These are phyloP conservation scores for Hephaestus fuliginosus DNA, from an alignment of 2,797 vertebrate genomes.

Conservation along the genomic window DNA sequence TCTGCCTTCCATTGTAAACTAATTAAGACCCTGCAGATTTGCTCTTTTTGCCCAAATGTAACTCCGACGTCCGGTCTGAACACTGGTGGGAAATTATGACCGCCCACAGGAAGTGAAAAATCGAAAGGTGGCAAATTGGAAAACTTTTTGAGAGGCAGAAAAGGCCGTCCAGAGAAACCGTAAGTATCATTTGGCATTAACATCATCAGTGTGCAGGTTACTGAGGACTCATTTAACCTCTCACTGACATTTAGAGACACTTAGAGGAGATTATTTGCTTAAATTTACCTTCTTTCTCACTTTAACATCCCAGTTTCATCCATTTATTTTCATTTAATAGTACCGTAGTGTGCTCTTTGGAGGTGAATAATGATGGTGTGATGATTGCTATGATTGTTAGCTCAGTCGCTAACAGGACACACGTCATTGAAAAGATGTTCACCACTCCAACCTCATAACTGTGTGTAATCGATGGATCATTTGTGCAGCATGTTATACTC, in stretches of 20 bases:
- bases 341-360: too few relatives aligned
- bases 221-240: background rate
- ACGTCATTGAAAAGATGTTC: too few relatives aligned
- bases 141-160: background rate
- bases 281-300: too few relatives aligned
- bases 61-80: background rate
- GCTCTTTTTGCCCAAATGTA: conserved; percentile 11
- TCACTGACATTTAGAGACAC: background rate
- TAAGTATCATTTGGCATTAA: background rate
- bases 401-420: too few relatives aligned
- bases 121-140: background rate
- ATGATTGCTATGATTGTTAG: too few relatives aligned
- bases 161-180: background rate
- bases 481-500: too few relatives aligned
- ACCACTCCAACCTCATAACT: background rate
- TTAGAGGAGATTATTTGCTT: too few relatives aligned
- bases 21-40: conserved; percentile 21
- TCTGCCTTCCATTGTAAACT: background rate
- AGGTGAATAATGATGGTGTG: too few relatives aligned
- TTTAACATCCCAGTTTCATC: background rate
- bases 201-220: background rate
- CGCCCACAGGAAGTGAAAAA: conserved; percentile 1
- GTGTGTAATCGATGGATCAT: background rate
- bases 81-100: conserved; percentile 1
- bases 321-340: too few relatives aligned